Evolutionary conservation across 2,888 invertebrate species (phyloP), one percentile per base, ranked within the genome.

Genomic region (Azorinus chamasolen): DNA sequence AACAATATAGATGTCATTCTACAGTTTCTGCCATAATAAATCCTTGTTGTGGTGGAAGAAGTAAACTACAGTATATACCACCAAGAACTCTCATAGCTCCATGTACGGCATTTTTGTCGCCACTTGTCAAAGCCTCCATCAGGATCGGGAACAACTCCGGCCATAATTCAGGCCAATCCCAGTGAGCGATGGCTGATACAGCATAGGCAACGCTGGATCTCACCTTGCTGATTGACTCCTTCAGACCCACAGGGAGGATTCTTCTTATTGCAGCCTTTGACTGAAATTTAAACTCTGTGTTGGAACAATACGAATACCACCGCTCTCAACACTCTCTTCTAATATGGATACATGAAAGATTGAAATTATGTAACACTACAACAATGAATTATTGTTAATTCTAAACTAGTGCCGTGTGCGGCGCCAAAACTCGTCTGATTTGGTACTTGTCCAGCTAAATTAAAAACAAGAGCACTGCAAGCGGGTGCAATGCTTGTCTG

Each of bases 91-190:
- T 94, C 95, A 96, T 96, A 8, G 96, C 95, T 12, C 96, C 96
- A 91, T 96, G 95, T 24, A 96, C 95, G 1, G 95, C 92, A 82
- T 91, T 91, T 18, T 88, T 87, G 76, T 94, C 92, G 0, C 92
- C 92, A 63, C 95, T 95, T 25, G 95, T 95, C 57, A 96, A 92
- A 77, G 95, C 95, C 62, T 94, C 94, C 78, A 96, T 95, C 45
- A 96, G 94, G 24, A 95, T 94, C 68, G 95, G 95, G 87, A 96
- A 96, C 1, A 96, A 91, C 64, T 95, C 95, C 0, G 95, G 95
- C 96, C 96, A 96, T 61, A 95, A 94, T 74, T 95, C 95, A 0
- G 96, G 96, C 95, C 96, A 96, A 88, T 96, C 96, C 93, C 95
- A 95, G 80, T 95, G 94, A 0, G 96, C 96, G 80, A 96, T 96